phyloP scores from a whole-genome alignment of 2,113 vertebrate species.

The Muntiacus reevesi region DNA sequence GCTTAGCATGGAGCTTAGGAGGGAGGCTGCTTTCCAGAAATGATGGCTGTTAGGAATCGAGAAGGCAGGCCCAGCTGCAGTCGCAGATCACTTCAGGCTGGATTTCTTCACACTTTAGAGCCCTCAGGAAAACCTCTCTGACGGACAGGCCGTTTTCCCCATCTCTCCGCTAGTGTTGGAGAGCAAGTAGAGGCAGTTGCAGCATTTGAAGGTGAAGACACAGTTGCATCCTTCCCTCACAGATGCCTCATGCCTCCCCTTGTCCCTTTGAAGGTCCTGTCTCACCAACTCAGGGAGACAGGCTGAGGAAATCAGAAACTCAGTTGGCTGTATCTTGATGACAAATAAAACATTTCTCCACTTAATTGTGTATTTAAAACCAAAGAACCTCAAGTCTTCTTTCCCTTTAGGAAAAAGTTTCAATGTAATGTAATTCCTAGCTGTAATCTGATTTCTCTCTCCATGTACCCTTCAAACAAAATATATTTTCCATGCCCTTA shows the following conservation, averaged over 20 bases:
- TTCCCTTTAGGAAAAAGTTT: not conserved
- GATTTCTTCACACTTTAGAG: not conserved
- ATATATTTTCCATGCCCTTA: not conserved
- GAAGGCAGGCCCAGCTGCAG: not conserved
- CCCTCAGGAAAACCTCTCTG: not conserved
- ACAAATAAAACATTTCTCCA: not conserved
- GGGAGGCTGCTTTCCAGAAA: not conserved
- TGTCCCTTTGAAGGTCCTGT: not conserved
- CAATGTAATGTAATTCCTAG: not conserved
- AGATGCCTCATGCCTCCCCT: not conserved
- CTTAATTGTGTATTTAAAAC: not conserved
- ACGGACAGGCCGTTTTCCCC: not conserved
- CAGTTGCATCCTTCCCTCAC: not conserved
- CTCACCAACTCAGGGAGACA: not conserved
- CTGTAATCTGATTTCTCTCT: not conserved
- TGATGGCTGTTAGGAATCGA: not conserved
- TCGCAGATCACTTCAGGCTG: not conserved
- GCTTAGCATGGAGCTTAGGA: not conserved
- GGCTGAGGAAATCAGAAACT: not conserved
- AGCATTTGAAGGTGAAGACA: not conserved
- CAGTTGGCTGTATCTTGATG: not conserved
- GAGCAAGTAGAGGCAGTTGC: not conserved
- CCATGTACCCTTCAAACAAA: not conserved
- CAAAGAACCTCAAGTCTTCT: not conserved
- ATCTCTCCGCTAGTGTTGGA: not conserved